Base-by-base conservation (phyloP, 2,888 invertebrate species). In the Epirrita christyi region DNA sequence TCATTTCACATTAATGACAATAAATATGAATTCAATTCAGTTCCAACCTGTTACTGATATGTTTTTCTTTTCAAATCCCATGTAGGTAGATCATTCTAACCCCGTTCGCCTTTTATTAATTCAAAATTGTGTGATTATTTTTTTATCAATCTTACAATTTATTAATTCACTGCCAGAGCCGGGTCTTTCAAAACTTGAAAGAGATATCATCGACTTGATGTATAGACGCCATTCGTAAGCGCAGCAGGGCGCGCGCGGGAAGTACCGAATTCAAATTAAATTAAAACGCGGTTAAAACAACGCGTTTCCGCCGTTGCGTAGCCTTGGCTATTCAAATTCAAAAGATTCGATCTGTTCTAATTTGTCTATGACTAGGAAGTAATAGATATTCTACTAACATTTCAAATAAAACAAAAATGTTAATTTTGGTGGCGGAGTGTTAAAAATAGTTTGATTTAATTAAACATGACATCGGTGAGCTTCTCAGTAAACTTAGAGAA, bases 181-280 rank as follows among this genome's bases (percentile, higher is more conserved):
- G 81, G 78, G 78, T 73, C 80, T 78, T 87, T 85, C 84, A 84
- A 84, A 87, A 88, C 85, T 86, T 88, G 86, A 92, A 89, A 87
- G 86, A 91, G 92, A 92, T 91, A 91, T 89, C 91, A 91, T 91
- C 91, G 81, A 71, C 71, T 82, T 91, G 92, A 92, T 91, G 88
- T 84, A 90, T 90, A 76, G 85, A 80, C 78, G 81, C 86, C 88
- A 92, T 92, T 92, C 87, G 89, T 90, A 80, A 85, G 74, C 86
- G 77, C 85, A 67, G 81, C 85, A 83, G 89, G 91, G 81, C 81
- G 67, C 74, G 79, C 77, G 74, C 78, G 78, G 83, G 83, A 86
- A 85, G 85, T 88, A 85, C 86, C 81, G 71, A 86, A 88, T 87
- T 86, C 83, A 83, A 90, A 88, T 91, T 91, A 90, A 91, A 90